Conservation (phyloP, 2,797 vertebrate genomes). For the Notolabrus celidotus region DNA sequence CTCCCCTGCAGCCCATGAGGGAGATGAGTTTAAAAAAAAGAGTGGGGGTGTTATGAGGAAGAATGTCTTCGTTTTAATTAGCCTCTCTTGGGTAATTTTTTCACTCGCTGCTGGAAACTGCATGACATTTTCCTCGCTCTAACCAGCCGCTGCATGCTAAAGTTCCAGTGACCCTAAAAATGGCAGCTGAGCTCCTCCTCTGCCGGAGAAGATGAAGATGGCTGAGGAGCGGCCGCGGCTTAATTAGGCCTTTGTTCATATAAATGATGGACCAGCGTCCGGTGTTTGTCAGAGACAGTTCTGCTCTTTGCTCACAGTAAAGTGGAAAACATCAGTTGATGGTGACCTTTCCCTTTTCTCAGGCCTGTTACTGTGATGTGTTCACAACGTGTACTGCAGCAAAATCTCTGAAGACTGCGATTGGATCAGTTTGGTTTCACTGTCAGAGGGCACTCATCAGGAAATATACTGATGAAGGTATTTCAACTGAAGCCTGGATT, state of each 20-base stretch:
- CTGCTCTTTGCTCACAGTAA: not conserved
- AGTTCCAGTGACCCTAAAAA: conserved; percentile 62
- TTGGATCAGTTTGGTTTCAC: not conserved
- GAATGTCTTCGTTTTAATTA: conserved; percentile 75
- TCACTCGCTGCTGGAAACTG: conserved; percentile 31
- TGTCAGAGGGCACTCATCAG: not conserved
- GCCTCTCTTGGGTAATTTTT: conserved; percentile 59
- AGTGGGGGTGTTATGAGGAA: conserved; percentile 37
- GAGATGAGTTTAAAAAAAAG: conserved; percentile 35
- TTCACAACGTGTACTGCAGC: not conserved
- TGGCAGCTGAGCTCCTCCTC: conserved; percentile 42
- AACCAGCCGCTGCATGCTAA: conserved; percentile 36
- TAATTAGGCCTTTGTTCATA: conserved; percentile 65
- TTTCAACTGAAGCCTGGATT: too few relatives aligned
- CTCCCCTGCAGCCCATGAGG: conserved; percentile 52
- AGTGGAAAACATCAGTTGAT: conserved; percentile 8
- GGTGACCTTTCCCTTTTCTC: conserved; percentile 10
- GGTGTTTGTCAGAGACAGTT: conserved; percentile 9
- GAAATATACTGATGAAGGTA: too few relatives aligned
- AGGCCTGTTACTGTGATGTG: not conserved
- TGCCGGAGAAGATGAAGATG: conserved; percentile 16
- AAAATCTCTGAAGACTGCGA: not conserved
- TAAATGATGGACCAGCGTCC: conserved; percentile 48
- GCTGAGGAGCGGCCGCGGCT: conserved; percentile 8
- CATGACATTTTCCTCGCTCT: conserved; percentile 72